These are phyloP conservation scores for Bradypodion ventrale DNA, from an alignment of 2,797 vertebrate genomes.

Conservation along the genomic window DNA sequence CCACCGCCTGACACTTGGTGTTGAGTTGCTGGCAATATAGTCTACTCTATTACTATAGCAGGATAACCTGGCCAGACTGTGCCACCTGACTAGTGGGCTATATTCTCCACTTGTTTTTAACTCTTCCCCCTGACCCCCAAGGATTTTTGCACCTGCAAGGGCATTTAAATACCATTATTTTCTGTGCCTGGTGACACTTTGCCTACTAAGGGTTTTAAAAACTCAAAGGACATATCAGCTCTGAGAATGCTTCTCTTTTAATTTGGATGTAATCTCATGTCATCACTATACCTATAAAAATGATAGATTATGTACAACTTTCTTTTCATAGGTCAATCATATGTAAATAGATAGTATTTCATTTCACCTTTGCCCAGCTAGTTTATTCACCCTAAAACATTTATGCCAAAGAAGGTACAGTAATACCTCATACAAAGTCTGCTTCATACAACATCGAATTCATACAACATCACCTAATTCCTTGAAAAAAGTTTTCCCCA, in stretches of 20 bases:
- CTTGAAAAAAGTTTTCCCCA: too few relatives aligned
- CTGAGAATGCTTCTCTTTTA: not conserved
- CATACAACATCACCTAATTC: too few relatives aligned
- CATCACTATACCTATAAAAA: not conserved
- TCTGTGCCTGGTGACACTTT: not conserved
- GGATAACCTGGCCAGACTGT: too few relatives aligned
- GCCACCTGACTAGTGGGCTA: not conserved
- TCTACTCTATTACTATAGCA: too few relatives aligned
- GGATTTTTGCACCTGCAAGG: not conserved
- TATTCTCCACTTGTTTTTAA: not conserved
- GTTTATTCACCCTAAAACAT: not conserved
- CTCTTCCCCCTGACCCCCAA: not conserved
- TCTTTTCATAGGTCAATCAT: not conserved
- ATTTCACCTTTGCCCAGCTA: not conserved
- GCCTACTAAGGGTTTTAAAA: not conserved
- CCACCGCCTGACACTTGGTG: too few relatives aligned
- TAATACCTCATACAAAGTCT: too few relatives aligned
- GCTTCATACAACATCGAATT: too few relatives aligned
- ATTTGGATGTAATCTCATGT: not conserved
- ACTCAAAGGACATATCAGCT: not conserved
- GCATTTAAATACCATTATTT: not conserved
- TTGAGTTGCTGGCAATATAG: too few relatives aligned
- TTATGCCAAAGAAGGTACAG: not conserved
- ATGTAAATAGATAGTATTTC: not conserved
- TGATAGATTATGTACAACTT: not conserved